These are phyloP conservation scores for Saimiri boliviensis DNA, from an alignment of 2,113 vertebrate genomes.

Conservation along the genomic window DNA sequence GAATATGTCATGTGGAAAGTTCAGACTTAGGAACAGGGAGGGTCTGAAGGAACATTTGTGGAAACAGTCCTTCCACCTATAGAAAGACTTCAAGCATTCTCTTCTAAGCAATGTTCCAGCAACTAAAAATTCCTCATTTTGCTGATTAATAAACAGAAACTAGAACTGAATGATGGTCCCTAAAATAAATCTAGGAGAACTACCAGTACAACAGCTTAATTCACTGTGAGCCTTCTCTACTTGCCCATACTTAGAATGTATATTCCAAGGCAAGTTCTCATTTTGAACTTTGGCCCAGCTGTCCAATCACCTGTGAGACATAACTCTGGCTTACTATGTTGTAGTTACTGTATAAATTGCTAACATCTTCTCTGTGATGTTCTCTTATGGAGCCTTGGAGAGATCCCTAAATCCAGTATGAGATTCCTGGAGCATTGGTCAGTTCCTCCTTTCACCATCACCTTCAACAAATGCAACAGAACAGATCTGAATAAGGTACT, in stretches of 20 bases:
- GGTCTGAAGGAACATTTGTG: neutral
- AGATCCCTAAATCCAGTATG: slow-evolving; percentile 43
- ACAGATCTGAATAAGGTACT: slow-evolving; percentile 49
- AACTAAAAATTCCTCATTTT: slow-evolving; percentile 15
- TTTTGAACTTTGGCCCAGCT: slow-evolving; percentile 24
- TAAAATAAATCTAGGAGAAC: neutral
- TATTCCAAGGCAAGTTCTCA: slow-evolving; percentile 40
- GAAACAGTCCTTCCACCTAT: neutral
- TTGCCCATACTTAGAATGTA: neutral
- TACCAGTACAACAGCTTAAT: neutral
- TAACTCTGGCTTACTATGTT: slow-evolving; percentile 3
- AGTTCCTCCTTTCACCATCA: slow-evolving; percentile 55
- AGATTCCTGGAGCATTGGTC: slow-evolving; percentile 38
- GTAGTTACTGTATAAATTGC: slow-evolving; percentile 16
- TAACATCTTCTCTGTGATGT: slow-evolving; percentile 39
- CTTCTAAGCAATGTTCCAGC: slow-evolving; percentile 41
- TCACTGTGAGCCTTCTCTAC: neutral
- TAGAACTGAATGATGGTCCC: neutral
- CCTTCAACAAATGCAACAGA: slow-evolving; percentile 43
- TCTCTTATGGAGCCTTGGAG: slow-evolving; percentile 34
- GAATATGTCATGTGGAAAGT: neutral
- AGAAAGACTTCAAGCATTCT: slow-evolving; percentile 35
- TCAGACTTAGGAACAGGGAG: neutral
- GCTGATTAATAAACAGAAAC: neutral
- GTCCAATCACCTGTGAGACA: neutral